Conservation (phyloP, 2,797 vertebrate species). For the Masticophis lateralis region DNA sequence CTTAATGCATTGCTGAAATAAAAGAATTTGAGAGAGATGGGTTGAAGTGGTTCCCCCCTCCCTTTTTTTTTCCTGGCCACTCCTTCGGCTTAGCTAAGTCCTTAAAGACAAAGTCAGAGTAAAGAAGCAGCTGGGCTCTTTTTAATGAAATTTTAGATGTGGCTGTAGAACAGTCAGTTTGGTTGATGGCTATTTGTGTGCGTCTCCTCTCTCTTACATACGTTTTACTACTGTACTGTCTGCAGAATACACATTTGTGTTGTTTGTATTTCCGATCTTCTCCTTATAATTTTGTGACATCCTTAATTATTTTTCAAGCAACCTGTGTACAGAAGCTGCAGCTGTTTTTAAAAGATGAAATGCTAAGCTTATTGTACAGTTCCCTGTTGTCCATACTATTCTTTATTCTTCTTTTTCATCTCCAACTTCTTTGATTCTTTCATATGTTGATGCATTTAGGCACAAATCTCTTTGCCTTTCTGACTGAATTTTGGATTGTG, state of each 20-base stretch:
- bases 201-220: neutral
- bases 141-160: constrained; percentile 93
- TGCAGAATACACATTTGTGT: constrained; percentile 68
- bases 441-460: constrained; percentile 6
- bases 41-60: constrained; percentile 81
- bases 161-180: constrained; percentile 86
- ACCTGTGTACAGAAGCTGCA: neutral
- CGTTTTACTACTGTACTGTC: constrained; percentile 47
- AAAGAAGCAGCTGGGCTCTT: constrained; percentile 88
- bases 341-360: neutral
- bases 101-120: constrained; percentile 81
- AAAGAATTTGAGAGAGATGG: constrained; percentile 98
- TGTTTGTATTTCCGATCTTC: constrained; percentile 54
- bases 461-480: neutral
- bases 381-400: constrained; percentile 23
- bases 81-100: constrained; percentile 93
- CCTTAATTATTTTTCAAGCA: constrained; percentile 29
- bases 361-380: neutral
- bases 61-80: constrained; percentile 74
- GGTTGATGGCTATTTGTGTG: constrained; percentile 77
- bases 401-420: constrained; percentile 15
- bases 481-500: neutral
- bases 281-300: neutral
- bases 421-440: constrained; percentile 8
- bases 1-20: constrained; percentile 99